These are phyloP conservation scores for Festucalex cinctus DNA, from an alignment of 2,113 vertebrate species.

Conservation along the genomic window DNA sequence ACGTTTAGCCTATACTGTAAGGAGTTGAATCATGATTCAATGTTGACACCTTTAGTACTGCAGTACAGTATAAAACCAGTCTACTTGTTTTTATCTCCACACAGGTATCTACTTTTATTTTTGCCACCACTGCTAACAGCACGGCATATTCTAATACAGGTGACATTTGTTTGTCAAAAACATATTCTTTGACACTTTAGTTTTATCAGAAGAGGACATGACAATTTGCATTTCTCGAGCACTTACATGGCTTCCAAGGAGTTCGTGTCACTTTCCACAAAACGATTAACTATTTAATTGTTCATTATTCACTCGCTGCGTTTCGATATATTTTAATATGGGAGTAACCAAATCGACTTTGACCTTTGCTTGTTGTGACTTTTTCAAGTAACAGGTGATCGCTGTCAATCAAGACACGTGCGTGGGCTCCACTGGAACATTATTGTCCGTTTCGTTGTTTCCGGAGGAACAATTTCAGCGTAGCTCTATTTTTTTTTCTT, in stretches of 20 bases:
- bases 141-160: too few relatives aligned
- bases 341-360: background rate
- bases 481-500: constrained; percentile 14
- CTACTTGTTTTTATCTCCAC: too few relatives aligned
- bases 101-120: too few relatives aligned
- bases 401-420: constrained; percentile 40
- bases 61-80: too few relatives aligned
- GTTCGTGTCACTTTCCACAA: background rate
- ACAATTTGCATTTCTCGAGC: background rate
- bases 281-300: background rate
- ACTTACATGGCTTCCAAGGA: constrained; percentile 45
- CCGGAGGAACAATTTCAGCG: constrained; percentile 24
- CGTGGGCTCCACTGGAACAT: constrained; percentile 45
- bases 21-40: too few relatives aligned
- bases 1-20: too few relatives aligned
- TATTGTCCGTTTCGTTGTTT: constrained; percentile 7
- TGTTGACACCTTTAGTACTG: too few relatives aligned
- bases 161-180: too few relatives aligned
- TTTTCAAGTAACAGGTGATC: background rate
- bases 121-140: too few relatives aligned
- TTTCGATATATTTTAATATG: background rate
- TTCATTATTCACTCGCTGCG: background rate
- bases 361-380: background rate
- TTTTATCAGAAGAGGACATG: too few relatives aligned
- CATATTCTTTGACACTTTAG: too few relatives aligned